Evolutionary conservation across 2,797 vertebrate genomes (phyloP).

Genomic region (Myotis daubentonii): DNA sequence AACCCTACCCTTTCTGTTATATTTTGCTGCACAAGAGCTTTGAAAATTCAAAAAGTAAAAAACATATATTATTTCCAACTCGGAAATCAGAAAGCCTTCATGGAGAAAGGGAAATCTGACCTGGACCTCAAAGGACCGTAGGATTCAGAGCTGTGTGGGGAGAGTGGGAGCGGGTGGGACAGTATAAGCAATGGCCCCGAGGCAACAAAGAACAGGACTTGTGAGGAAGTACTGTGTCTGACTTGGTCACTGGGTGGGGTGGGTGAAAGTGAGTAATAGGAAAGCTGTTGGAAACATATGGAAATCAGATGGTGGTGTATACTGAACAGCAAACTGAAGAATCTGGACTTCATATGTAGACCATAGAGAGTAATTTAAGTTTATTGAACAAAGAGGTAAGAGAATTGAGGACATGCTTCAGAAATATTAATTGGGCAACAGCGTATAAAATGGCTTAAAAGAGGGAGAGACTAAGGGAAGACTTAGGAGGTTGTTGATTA

Average conservation of each 20-base stretch:
- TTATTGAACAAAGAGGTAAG: not conserved
- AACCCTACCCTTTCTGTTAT: not conserved
- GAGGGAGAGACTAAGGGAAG: not conserved
- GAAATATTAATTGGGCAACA: conserved; percentile 40
- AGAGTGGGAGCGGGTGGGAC: not conserved
- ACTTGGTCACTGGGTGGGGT: not conserved
- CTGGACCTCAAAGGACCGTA: not conserved
- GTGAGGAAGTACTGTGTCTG: not conserved
- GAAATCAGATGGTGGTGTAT: not conserved
- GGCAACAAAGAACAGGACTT: not conserved
- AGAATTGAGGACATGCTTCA: not conserved
- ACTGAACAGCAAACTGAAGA: not conserved
- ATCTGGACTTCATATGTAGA: not conserved
- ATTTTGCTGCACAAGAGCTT: not conserved
- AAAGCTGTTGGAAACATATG: not conserved
- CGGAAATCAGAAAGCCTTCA: not conserved
- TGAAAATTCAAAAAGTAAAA: not conserved
- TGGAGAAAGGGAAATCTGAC: not conserved
- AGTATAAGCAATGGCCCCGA: not conserved
- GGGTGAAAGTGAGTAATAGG: conserved; percentile 20
- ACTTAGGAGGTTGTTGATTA: not conserved
- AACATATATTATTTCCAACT: not conserved
- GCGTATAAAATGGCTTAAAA: not conserved
- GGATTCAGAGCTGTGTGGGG: not conserved
- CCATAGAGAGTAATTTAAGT: not conserved